Evolutionary conservation across 2,888 invertebrate genomes (phyloP).

Genomic region (Anaspis maculata): DNA sequence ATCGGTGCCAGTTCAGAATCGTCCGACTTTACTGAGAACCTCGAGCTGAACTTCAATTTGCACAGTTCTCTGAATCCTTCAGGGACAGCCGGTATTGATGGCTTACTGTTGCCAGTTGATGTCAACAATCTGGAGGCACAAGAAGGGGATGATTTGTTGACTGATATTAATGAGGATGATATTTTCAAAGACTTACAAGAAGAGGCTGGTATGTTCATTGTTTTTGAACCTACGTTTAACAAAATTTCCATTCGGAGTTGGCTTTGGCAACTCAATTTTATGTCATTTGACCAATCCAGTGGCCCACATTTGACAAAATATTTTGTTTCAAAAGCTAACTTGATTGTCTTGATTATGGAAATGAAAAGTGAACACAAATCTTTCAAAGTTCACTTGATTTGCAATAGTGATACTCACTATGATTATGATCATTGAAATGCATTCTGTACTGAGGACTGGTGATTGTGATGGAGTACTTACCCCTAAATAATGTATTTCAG

Average conservation of each 20-base stretch:
- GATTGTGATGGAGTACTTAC: too few relatives aligned
- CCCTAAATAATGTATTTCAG: too few relatives aligned
- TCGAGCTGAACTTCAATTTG: conserved; percentile 1
- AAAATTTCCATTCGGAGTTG: too few relatives aligned
- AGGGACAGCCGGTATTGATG: conserved; percentile 1
- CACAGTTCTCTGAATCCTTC: too few relatives aligned
- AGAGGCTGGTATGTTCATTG: conserved; percentile 26
- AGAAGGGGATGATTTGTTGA: conserved; percentile 27
- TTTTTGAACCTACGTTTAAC: conserved; percentile 2
- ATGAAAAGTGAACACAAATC: too few relatives aligned
- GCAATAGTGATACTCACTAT: too few relatives aligned
- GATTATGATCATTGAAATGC: too few relatives aligned
- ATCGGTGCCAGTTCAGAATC: conserved; percentile 29
- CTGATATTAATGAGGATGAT: conserved; percentile 33
- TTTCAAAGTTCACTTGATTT: too few relatives aligned
- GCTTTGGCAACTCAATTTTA: neutral
- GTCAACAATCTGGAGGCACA: conserved; percentile 17
- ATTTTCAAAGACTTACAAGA: conserved; percentile 36
- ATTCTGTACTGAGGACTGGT: too few relatives aligned
- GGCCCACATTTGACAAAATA: neutral
- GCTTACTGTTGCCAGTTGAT: neutral
- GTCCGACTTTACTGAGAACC: conserved; percentile 24
- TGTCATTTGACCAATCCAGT: too few relatives aligned
- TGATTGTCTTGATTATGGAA: too few relatives aligned
- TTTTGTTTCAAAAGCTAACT: too few relatives aligned